Evolutionary conservation across 2,888 invertebrate species (phyloP).

Genomic region (Netelia virgata): DNA sequence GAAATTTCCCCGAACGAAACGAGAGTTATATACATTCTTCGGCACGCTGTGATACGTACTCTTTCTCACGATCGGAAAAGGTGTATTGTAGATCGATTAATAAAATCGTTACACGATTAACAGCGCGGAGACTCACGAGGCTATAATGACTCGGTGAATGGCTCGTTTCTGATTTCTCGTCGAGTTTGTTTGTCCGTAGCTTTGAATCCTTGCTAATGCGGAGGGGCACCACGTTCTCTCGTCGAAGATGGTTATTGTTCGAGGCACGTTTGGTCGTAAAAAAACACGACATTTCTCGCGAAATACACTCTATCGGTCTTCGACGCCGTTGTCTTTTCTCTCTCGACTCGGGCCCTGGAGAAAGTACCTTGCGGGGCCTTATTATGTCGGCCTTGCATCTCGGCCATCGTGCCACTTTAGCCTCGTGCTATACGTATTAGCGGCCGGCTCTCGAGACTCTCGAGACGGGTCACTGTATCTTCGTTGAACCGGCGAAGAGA

Average conservation of each 20-base stretch:
- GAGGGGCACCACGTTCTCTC: background rate
- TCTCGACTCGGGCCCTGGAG: conserved; percentile 72
- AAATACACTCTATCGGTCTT: conserved; percentile 40
- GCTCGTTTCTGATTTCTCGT: conserved; percentile 39
- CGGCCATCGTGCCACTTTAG: conserved; percentile 81
- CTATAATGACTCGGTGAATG: conserved; percentile 23
- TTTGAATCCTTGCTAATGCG: conserved; percentile 8
- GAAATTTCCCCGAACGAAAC: background rate
- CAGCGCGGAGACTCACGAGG: conserved; percentile 21
- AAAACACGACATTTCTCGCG: conserved; percentile 41
- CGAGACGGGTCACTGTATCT: conserved; percentile 44
- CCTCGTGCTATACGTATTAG: conserved; percentile 39
- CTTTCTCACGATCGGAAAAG: conserved; percentile 30
- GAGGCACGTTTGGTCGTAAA: conserved; percentile 30
- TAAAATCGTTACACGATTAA: conserved; percentile 40
- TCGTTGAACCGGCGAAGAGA: conserved; percentile 24
- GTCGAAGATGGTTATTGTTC: conserved; percentile 35
- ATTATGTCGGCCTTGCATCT: conserved; percentile 83
- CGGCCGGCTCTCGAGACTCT: conserved; percentile 8
- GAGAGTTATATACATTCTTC: background rate
- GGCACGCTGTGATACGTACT: conserved; percentile 13
- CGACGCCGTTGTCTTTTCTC: background rate
- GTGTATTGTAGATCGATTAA: conserved; percentile 42
- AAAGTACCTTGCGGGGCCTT: conserved; percentile 78
- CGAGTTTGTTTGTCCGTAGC: conserved; percentile 1